A percentile compares a stretch with the other conserved stretches of the same genome.
These are phyloP conservation scores for Patella ulyssiponensis DNA, from an alignment of 2,888 invertebrate genomes.

Conservation along the genomic window DNA sequence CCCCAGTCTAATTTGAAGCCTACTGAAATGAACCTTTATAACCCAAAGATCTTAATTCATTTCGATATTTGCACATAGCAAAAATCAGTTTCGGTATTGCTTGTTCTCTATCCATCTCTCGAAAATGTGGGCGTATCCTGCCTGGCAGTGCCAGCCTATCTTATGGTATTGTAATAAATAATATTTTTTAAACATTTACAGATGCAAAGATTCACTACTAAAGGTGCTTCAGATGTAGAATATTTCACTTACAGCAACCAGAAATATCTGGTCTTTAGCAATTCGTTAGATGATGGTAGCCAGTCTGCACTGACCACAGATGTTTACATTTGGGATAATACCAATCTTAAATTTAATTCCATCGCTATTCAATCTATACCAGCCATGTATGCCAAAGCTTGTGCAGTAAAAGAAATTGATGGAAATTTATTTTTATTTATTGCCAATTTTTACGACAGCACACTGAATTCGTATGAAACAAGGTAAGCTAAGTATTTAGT, in stretches of 20 bases:
- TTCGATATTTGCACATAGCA: no score
- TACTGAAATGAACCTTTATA: no score
- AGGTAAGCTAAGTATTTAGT: slow-evolving; percentile 26
- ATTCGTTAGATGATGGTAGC: slow-evolving; percentile 58
- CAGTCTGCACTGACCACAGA: slow-evolving; percentile 53
- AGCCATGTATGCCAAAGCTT: slow-evolving; percentile 58
- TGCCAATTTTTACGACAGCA: slow-evolving; percentile 60
- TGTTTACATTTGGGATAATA: slow-evolving; percentile 61
- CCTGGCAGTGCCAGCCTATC: no score
- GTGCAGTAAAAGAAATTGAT: slow-evolving; percentile 50
- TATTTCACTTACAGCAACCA: slow-evolving; percentile 47
- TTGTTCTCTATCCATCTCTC: no score
- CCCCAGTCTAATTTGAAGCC: no score
- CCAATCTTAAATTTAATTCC: slow-evolving; percentile 45
- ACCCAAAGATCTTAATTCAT: no score
- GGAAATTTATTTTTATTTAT: slow-evolving; percentile 58
- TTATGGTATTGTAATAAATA: no score
- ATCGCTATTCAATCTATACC: slow-evolving; percentile 53
- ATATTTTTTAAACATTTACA: slow-evolving; percentile 32
- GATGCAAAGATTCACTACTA: slow-evolving; percentile 63
- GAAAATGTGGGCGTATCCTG: no score
- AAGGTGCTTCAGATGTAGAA: slow-evolving; percentile 60
- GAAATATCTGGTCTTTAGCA: slow-evolving; percentile 60
- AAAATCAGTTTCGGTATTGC: no score
- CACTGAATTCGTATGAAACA: slow-evolving; percentile 35